Base-by-base conservation (phyloP, 2,888 invertebrate species). In the Diplazon laetatorius region DNA sequence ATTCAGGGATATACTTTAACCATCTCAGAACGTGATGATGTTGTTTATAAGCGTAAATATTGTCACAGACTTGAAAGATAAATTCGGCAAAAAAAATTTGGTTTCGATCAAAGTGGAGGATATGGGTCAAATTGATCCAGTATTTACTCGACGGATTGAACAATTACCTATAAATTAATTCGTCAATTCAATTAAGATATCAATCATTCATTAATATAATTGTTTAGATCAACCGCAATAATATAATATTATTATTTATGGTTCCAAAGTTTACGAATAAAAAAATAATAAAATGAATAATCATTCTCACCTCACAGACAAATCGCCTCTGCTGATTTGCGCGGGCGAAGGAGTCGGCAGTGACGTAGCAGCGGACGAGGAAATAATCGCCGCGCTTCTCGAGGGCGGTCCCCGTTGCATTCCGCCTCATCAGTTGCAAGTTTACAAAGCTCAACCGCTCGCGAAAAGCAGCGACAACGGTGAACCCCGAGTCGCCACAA, bases 321-420 rank as follows among this genome's bases (percentile, higher is more conserved):
- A 94, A 86, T 95, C 95, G 1, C 94, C 94, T 46, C 88, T 96
- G 76, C 39, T 96, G 60, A 89, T 96, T 37, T 96, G 96, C 84
- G 94, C 93, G 8, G 88, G 87, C 48, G 94, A 94, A 81, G 93
- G 91, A 6, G 89, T 93, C 12, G 92, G 92, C 71, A 93, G 92
- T 74, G 94, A 94, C 62, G 93, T 93, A 9, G 92, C 92, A 60
- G 92, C 92, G 71, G 93, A 93, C 80, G 93, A 92, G 78, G 93
- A 94, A 75, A 88, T 91, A 65, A 88, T 92, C 18, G 87, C 90
- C 12, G 89, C 88, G 22, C 82, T 92, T 20, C 85, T 91, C 14
- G 90, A 92, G 48, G 87, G 89, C 12, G 88, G 91, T 10, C 95
- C 96, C 0, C 92, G 94, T 10, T 95, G 95, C 85, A 93, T 96